Base-by-base conservation (phyloP, 2,888 invertebrate species). In the Gisinianus flammeolus region DNA sequence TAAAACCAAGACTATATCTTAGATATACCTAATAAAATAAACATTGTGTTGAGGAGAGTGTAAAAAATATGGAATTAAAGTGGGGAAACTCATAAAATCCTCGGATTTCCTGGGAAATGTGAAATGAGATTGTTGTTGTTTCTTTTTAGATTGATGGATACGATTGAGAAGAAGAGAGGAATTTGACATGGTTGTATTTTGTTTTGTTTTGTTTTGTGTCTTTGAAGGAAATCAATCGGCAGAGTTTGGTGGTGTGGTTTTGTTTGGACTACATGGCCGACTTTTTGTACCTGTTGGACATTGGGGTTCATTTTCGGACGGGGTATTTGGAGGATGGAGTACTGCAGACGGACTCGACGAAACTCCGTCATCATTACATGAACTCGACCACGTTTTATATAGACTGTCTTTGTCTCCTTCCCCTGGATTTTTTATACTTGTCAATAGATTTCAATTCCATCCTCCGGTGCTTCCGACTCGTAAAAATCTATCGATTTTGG, bases 401-500 rank as follows among this genome's bases (percentile, higher is more conserved):
- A 87, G 98, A 98, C 91, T 97, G 97, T 90, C 91, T 98, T 88
- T 98, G 97, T 90, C 91, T 98, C 87, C 90, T 98, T 87, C 98
- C 98, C 85, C 90, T 98, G 87, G 98, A 98, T 90, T 96, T 97
- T 90, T 92, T 98, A 86, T 98, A 98, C 89, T 91, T 98, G 87
- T 97, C 97, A 88, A 95, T 98, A 88, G 97, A 96, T 85, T 90
- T 88, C 86, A 97, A 97, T 89, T 98, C 97, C 86, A 95, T 97
- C 86, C 90, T 98, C 85, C 92, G 98, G 86, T 94, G 95, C 87
- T 97, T 97, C 90, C 93, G 98, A 82, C 91, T 98, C 86, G 96
- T 97, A 85, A 98, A 98, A 88, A 96, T 98, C 87, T 98, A 98
- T 89, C 92, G 97, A 33, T 98, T 97, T 89, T 98, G 97, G 97